phyloP scores from a whole-genome alignment of 2,113 vertebrate genomes.

The Probosciger aterrimus region DNA sequence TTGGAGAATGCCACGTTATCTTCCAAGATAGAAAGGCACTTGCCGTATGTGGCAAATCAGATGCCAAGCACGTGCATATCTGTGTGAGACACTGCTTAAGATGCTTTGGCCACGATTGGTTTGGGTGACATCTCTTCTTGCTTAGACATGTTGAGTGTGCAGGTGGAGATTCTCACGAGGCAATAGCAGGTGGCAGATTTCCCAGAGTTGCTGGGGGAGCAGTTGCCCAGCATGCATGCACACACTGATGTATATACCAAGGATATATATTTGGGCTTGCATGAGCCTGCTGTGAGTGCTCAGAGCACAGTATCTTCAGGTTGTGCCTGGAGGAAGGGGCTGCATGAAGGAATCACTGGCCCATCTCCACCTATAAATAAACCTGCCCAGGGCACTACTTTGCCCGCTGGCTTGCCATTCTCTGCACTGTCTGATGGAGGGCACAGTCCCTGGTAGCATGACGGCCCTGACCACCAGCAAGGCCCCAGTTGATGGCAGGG shows the following conservation, averaged over 20 bases:
- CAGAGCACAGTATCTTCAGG: not conserved
- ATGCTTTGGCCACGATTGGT: not conserved
- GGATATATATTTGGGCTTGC: not conserved
- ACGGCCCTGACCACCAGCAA: not conserved
- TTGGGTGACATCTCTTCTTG: not conserved
- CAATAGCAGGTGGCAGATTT: not conserved
- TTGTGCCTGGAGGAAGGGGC: not conserved
- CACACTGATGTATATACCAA: not conserved
- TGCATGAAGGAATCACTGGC: not conserved
- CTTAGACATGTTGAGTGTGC: not conserved
- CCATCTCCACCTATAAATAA: not conserved
- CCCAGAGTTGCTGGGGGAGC: not conserved
- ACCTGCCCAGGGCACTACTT: not conserved
- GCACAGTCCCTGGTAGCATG: not conserved
- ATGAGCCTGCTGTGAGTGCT: not conserved
- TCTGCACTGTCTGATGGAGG: not conserved
- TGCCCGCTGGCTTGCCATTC: not conserved
- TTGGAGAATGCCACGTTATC: not conserved
- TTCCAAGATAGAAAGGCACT: not conserved
- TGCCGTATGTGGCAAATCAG: not conserved
- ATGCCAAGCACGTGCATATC: not conserved
- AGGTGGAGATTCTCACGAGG: not conserved
- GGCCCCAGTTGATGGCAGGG: not conserved
- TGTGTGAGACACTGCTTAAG: not conserved
- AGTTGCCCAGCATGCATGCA: not conserved